Evolutionary conservation across 2,888 invertebrate species (phyloP).

Genomic region (Nephrotoma guestfalica): DNA sequence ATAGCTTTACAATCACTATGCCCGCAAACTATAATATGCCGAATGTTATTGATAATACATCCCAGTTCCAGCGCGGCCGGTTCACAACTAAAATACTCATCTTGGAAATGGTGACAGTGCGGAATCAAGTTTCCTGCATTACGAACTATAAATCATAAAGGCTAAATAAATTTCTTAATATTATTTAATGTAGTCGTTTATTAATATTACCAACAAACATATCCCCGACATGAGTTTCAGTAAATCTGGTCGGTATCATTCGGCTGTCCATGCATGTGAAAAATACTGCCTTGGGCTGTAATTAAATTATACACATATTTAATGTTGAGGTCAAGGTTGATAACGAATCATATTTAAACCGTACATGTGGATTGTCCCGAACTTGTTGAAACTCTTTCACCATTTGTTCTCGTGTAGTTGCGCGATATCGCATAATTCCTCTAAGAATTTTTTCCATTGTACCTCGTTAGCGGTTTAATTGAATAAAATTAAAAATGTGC

Average conservation of each 20-base stretch:
- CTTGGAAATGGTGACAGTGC: slow-evolving; percentile 73
- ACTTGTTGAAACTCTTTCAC: slow-evolving; percentile 86
- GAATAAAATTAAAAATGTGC: background rate
- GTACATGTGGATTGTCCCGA: slow-evolving; percentile 54
- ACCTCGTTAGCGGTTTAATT: background rate
- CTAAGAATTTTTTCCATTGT: slow-evolving; percentile 75
- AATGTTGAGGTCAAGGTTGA: too few species aligned
- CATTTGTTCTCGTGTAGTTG: slow-evolving; percentile 68
- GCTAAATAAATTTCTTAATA: background rate
- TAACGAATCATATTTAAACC: background rate
- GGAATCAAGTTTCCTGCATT: slow-evolving; percentile 95
- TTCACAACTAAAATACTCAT: slow-evolving; percentile 83
- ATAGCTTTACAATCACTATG: slow-evolving; percentile 98
- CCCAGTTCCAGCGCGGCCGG: slow-evolving; percentile 92
- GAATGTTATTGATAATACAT: slow-evolving; percentile 79
- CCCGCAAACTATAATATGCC: slow-evolving; percentile 90
- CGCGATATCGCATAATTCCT: slow-evolving; percentile 81
- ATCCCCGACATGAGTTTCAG: slow-evolving; percentile 90
- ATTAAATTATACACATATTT: slow-evolving; percentile 18
- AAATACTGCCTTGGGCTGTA: slow-evolving; percentile 90
- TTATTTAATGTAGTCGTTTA: slow-evolving; percentile 9
- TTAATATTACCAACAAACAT: slow-evolving; percentile 77
- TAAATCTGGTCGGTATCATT: slow-evolving; percentile 91
- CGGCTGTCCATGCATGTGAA: slow-evolving; percentile 98
- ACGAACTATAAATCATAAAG: slow-evolving; percentile 49